Evolutionary conservation across 2,113 vertebrate species (phyloP), one percentile per base, ranked within the genome.

Genomic region (Madoqua kirkii): DNA sequence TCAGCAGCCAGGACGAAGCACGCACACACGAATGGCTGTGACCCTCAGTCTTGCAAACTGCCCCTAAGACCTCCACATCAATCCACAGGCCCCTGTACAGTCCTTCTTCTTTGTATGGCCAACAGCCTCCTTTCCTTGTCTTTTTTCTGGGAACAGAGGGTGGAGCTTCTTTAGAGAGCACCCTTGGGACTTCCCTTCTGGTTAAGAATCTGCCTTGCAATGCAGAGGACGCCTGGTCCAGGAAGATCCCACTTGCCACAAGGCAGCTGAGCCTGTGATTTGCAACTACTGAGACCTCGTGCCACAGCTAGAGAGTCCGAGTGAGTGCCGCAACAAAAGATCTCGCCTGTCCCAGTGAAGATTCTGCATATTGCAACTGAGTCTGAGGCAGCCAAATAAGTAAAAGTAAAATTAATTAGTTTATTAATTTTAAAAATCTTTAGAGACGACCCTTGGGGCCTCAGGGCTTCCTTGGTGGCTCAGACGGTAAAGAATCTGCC

Each of bases 31-130:
- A 29, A 45, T 4, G 6, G 5, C 33, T 14, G 16, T 19, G 50
- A 33, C 48, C 4, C 12, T 0, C 31, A 2, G 4, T 2, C 71
- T 52, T 3, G 3, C 64, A 5, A 1, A 1, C 10, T 16, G 5
- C 2, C 50, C 50, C 36, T 52, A 52, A 23, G 23, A 4, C 15
- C 12, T 0, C 1, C 29, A 11, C 40, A 14, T 6, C 1, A 25
- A 9, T 14, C 27, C 43, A 29, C 13, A 2, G 11, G 27, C 15
- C 29, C 36, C 2, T 3, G 2, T 6, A 4, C 1, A 10, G 19
- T 15, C 60, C n/a, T 76, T 2, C 21, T n/a, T 52, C 52, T 79
- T 27, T 87, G 27, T 2, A 8, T 5, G 57, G 31, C 79, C 40
- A 7, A 1, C 6, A 16, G 23, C 8, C 84, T 57, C 36, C 14